A percentile compares a stretch with the other conserved stretches of the same genome.
These are phyloP conservation scores for Ormyrus labotus DNA, from an alignment of 2,888 invertebrate genomes.

Conservation along the genomic window DNA sequence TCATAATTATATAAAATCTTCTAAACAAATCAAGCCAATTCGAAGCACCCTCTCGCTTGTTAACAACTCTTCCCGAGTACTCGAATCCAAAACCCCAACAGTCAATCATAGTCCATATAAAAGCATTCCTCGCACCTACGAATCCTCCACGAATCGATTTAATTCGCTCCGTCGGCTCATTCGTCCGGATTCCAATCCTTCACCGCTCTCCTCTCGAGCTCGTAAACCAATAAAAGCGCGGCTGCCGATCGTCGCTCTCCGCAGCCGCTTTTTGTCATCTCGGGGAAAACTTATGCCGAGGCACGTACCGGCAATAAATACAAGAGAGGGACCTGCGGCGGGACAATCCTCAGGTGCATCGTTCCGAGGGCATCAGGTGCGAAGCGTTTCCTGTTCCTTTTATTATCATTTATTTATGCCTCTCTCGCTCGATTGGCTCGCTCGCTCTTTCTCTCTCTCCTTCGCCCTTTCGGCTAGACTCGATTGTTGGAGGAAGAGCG, in stretches of 20 bases:
- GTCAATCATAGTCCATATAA: background rate
- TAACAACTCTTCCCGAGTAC: too few species aligned
- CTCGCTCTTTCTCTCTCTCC: background rate
- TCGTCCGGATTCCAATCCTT: too few species aligned
- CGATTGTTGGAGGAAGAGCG: too few species aligned
- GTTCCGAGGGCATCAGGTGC: conserved; percentile 20
- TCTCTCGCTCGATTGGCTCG: background rate
- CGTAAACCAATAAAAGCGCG: conserved; percentile 36
- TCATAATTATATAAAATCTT: too few species aligned
- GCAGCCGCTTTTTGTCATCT: background rate
- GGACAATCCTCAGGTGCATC: conserved; percentile 8
- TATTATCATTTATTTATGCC: too few species aligned
- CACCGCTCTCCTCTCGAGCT: too few species aligned
- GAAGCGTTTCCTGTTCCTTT: background rate
- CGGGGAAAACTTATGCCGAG: conserved; percentile 62
- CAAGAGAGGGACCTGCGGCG: conserved; percentile 35
- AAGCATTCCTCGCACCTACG: background rate
- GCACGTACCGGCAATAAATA: conserved; percentile 74
- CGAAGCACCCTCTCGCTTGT: too few species aligned
- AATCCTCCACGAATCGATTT: background rate
- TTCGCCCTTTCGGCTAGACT: background rate
- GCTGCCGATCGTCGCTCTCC: background rate
- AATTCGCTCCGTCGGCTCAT: too few species aligned
- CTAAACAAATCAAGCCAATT: too few species aligned
- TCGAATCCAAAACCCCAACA: too few species aligned